phyloP scores from a whole-genome alignment of 2,113 vertebrate species.

The Elephantulus edwardii region DNA sequence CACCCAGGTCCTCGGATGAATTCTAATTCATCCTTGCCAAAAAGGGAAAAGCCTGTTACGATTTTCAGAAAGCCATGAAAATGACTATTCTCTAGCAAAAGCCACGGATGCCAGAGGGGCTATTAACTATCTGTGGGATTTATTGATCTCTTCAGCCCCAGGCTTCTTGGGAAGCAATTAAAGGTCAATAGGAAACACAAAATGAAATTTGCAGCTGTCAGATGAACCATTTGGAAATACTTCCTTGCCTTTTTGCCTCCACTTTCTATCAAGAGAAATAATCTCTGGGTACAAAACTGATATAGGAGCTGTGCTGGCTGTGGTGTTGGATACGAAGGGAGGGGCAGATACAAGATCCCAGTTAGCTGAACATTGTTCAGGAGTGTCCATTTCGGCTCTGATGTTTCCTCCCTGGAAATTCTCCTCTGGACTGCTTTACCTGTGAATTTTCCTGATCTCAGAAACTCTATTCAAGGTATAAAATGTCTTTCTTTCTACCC shows the following conservation, averaged over 20 bases:
- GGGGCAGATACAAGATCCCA: background rate
- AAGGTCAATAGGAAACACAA: slow-evolving; percentile 78
- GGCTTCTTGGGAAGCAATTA: slow-evolving; percentile 82
- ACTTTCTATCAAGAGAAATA: slow-evolving; percentile 63
- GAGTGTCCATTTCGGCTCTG: background rate
- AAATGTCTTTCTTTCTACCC: background rate
- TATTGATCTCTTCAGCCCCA: slow-evolving; percentile 79
- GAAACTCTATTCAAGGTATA: background rate
- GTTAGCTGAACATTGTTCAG: background rate
- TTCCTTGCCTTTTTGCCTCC: slow-evolving; percentile 73
- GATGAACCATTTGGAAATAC: slow-evolving; percentile 77
- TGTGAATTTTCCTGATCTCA: background rate
- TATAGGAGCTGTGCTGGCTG: background rate
- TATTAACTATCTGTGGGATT: slow-evolving; percentile 73
- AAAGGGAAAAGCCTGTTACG: slow-evolving; percentile 39
- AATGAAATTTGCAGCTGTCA: slow-evolving; percentile 82
- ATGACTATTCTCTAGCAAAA: slow-evolving; percentile 57
- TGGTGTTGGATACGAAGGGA: fast-evolving
- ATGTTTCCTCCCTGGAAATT: background rate
- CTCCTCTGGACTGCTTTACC: background rate
- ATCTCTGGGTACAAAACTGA: background rate
- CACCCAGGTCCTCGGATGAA: background rate
- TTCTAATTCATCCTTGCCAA: background rate
- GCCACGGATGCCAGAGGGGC: slow-evolving; percentile 48
- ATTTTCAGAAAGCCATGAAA: slow-evolving; percentile 60